A percentile compares a stretch with the other conserved stretches of the same genome.
phyloP scores from a whole-genome alignment of 2,797 vertebrate genomes.

The Hafferia zeledoni region DNA sequence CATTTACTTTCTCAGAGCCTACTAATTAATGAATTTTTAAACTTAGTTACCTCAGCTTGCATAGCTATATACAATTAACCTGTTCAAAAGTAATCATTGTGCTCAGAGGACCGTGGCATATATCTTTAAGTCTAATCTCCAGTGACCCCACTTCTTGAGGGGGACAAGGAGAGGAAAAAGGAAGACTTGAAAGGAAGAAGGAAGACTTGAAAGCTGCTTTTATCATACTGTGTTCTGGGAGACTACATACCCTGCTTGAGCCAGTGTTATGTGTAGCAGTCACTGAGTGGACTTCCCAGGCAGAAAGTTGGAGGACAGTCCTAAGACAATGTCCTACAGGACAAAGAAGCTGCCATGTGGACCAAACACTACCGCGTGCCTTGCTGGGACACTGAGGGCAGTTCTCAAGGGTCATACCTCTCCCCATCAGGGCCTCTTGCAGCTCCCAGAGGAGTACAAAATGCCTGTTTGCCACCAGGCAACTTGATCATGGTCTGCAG shows the following conservation, averaged over 20 bases:
- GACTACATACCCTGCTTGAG: not conserved
- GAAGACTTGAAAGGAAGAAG: not conserved
- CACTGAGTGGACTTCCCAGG: not conserved
- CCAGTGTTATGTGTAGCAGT: not conserved
- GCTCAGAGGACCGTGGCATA: not conserved
- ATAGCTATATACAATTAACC: not conserved
- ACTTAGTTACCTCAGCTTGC: not conserved
- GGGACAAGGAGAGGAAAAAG: not conserved
- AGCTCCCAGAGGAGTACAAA: not conserved
- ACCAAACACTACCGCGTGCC: fast-evolving
- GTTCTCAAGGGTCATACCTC: not conserved
- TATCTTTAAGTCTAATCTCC: not conserved
- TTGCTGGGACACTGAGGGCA: not conserved
- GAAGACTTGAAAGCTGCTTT: not conserved
- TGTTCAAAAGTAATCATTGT: not conserved
- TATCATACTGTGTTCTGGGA: not conserved
- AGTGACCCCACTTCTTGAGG: not conserved
- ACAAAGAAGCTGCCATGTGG: not conserved
- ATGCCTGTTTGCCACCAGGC: not conserved
- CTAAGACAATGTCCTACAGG: not conserved
- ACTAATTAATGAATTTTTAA: not conserved
- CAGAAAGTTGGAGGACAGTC: not conserved
- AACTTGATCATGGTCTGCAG: not conserved
- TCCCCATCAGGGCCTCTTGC: not conserved
- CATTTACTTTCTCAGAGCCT: not conserved